Evolutionary conservation across 2,113 vertebrate species (phyloP).

Genomic region (Ochotona curzoniae): DNA sequence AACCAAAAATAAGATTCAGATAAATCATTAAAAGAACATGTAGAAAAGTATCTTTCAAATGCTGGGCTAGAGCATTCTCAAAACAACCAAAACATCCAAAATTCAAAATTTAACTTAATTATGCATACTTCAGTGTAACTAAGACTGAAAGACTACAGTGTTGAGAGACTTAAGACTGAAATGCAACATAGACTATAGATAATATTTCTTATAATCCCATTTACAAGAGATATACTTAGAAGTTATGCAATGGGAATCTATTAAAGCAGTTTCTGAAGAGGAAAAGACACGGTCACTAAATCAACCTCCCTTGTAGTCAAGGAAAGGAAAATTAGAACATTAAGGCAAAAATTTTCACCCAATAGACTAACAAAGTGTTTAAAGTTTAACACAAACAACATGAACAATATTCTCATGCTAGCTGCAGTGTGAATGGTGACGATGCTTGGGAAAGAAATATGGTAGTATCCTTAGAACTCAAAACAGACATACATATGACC

Average conservation of each 20-base stretch:
- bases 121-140: background rate
- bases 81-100: background rate
- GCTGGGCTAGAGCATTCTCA: constrained; percentile 19
- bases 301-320: background rate
- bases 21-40: background rate
- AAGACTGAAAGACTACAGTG: background rate
- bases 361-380: background rate
- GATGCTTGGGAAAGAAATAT: background rate
- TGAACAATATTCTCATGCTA: background rate
- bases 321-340: background rate
- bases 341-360: background rate
- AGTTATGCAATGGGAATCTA: too few relatives aligned
- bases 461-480: background rate
- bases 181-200: background rate
- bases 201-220: background rate
- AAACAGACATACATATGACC: background rate
- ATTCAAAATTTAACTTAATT: background rate
- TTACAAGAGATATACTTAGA: background rate
- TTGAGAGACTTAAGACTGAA: background rate
- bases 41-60: background rate
- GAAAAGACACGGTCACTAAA: background rate
- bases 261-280: background rate
- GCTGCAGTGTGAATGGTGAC: background rate
- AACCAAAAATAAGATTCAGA: background rate
- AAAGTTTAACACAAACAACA: background rate